Percentiles rank a stretch among this genome's conserved stretches.
Conservation (phyloP, 2,113 vertebrate species). For the Colossoma macropomum region DNA sequence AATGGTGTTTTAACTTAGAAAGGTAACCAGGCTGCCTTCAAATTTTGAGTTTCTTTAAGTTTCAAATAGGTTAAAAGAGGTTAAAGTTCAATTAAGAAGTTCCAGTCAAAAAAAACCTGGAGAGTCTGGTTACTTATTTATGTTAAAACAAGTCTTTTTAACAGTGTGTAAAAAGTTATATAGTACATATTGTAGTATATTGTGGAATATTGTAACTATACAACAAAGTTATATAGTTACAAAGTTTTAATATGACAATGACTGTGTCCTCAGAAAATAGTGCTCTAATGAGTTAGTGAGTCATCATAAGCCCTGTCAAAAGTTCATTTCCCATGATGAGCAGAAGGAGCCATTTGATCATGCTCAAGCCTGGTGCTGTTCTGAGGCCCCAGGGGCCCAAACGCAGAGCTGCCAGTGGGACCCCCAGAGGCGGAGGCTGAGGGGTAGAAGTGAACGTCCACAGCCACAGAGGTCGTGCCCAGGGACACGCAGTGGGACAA, state of each 20-base stretch:
- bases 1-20: too few species aligned
- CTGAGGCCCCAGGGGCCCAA: constrained; percentile 50
- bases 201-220: too few species aligned
- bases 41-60: too few species aligned
- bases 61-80: too few species aligned
- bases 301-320: background rate
- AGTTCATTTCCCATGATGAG: constrained; percentile 62
- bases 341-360: constrained; percentile 55
- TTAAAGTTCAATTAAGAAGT: too few species aligned
- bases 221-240: too few species aligned
- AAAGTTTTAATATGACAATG: background rate
- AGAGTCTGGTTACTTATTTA: too few species aligned
- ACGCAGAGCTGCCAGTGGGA: constrained; percentile 43
- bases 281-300: background rate
- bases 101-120: too few species aligned
- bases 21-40: too few species aligned
- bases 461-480: constrained; percentile 75
- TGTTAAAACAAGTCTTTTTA: too few species aligned
- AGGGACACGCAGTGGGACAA: constrained; percentile 76
- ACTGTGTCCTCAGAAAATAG: background rate
- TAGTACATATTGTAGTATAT: too few species aligned
- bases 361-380: constrained; percentile 61
- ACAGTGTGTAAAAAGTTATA: too few species aligned
- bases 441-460: constrained; percentile 77
- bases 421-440: constrained; percentile 39